phyloP scores from a whole-genome alignment of 2,888 invertebrate species.

The Drosophila falleni region DNA sequence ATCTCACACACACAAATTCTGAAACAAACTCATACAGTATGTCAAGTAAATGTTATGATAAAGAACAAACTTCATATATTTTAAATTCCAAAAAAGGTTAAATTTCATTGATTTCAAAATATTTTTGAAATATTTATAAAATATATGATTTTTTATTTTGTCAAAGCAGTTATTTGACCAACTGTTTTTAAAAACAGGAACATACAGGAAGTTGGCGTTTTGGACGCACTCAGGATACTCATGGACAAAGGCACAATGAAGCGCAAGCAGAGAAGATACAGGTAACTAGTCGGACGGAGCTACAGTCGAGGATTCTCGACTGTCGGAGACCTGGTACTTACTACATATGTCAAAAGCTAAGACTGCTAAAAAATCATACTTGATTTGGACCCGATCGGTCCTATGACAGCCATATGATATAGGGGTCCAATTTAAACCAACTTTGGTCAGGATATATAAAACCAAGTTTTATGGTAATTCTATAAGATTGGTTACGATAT shows the following conservation, averaged over 20 bases:
- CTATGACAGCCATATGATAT: too few relatives aligned
- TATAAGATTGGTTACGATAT: too few relatives aligned
- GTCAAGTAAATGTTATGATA: constrained; percentile 2
- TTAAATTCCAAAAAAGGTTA: not conserved
- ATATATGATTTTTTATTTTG: not conserved
- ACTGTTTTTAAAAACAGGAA: not conserved
- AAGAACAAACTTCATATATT: not conserved
- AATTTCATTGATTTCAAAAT: not conserved
- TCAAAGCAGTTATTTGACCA: not conserved
- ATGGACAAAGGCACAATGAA: constrained; percentile 86
- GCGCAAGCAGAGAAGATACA: constrained; percentile 88
- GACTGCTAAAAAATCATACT: too few relatives aligned
- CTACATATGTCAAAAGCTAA: too few relatives aligned
- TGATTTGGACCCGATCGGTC: too few relatives aligned
- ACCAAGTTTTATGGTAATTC: too few relatives aligned
- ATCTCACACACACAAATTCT: constrained; percentile 3
- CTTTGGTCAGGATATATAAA: too few relatives aligned
- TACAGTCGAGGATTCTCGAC: too few relatives aligned
- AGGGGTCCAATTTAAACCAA: too few relatives aligned
- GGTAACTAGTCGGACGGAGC: too few relatives aligned
- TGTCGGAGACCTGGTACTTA: too few relatives aligned
- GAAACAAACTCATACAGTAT: constrained; percentile 2
- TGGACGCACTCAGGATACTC: constrained; percentile 62
- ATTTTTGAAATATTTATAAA: not conserved
- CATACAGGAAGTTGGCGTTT: not conserved